Evolutionary conservation across 2,797 vertebrate genomes (phyloP).

Genomic region (Mormyrops boulengeri): DNA sequence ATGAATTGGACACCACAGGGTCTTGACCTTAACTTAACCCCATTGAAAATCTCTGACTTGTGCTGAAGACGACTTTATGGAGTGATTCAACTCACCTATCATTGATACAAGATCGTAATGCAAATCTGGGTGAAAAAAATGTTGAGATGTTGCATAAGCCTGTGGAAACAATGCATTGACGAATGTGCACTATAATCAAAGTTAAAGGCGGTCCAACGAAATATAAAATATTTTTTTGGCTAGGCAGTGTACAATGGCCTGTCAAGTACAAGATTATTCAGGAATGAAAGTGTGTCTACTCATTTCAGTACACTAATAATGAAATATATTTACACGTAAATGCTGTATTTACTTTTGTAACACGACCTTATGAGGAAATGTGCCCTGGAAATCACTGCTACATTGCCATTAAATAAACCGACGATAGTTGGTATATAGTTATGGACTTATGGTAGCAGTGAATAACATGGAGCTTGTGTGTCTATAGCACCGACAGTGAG

Average conservation of each 20-base stretch:
- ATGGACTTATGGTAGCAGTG: slow-evolving; percentile 26
- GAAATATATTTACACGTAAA: neutral
- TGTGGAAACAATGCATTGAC: too few species aligned
- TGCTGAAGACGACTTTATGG: too few species aligned
- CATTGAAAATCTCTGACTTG: too few species aligned
- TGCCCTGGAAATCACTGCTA: neutral
- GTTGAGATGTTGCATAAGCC: too few species aligned
- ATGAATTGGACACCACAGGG: too few species aligned
- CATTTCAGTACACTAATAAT: neutral
- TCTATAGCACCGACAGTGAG: slow-evolving; percentile 40
- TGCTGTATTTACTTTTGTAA: neutral
- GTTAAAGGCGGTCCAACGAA: too few species aligned
- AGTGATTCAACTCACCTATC: too few species aligned
- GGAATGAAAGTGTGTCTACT: neutral
- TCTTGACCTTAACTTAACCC: too few species aligned
- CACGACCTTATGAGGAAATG: neutral
- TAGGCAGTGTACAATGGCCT: neutral
- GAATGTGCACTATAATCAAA: too few species aligned
- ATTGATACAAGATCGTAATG: too few species aligned
- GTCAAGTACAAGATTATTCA: neutral
- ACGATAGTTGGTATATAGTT: neutral
- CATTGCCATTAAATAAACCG: neutral
- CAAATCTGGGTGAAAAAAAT: too few species aligned
- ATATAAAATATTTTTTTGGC: too few species aligned
- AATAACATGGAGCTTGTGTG: slow-evolving; percentile 26